A percentile compares a stretch with the other conserved stretches of the same genome.
Evolutionary conservation across 2,888 invertebrate genomes (phyloP).

Genomic region (Ophioninae sp.): DNA sequence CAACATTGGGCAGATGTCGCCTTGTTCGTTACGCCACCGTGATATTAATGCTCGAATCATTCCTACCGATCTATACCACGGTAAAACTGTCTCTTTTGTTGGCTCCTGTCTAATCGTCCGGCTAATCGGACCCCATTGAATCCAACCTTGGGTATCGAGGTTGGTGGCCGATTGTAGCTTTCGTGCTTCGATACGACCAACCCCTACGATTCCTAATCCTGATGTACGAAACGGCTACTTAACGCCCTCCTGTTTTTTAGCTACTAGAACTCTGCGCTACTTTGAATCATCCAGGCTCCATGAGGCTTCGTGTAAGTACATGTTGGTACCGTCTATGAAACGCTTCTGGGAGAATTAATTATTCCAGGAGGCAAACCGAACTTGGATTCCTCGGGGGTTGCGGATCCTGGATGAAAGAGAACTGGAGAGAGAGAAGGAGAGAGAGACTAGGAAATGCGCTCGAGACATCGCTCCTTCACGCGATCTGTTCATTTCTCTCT

Average conservation of each 20-base stretch:
- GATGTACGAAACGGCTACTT: not conserved
- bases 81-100: not conserved
- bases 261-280: not conserved
- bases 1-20: not conserved
- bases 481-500: conserved; percentile 48
- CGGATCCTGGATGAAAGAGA: conserved; percentile 22
- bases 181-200: no score
- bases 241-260: not conserved
- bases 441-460: conserved; percentile 14
- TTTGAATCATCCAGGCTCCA: conserved; percentile 28
- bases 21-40: not conserved
- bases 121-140: not conserved
- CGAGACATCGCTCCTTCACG: conserved; percentile 35
- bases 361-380: conserved; percentile 59
- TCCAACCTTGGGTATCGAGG: not conserved
- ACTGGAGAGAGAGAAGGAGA: not conserved
- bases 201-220: not conserved
- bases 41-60: not conserved
- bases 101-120: not conserved
- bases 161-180: not conserved
- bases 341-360: conserved; percentile 55
- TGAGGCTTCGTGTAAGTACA: not conserved
- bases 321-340: conserved; percentile 11
- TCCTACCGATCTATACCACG: not conserved
- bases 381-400: conserved; percentile 56